These are phyloP conservation scores for Lamproptera curius DNA, from an alignment of 2,888 invertebrate genomes.

Conservation along the genomic window DNA sequence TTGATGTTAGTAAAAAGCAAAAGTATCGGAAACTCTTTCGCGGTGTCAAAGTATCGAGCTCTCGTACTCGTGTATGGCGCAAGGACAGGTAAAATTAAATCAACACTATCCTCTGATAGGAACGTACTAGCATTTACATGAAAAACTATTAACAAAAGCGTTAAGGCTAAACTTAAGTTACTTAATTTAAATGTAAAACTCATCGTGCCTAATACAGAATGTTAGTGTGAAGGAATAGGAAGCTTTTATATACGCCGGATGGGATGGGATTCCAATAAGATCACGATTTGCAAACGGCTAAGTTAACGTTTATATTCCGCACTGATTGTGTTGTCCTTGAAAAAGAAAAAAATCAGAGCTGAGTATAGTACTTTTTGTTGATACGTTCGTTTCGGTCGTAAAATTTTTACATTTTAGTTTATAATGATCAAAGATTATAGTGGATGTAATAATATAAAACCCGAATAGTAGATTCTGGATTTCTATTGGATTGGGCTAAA, in stretches of 20 bases:
- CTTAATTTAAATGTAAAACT: constrained; percentile 30
- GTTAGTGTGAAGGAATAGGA: constrained; percentile 38
- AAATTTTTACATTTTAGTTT: neutral
- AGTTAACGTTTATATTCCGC: constrained; percentile 27
- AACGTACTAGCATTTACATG: constrained; percentile 1
- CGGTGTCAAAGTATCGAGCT: constrained; percentile 44
- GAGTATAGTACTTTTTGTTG: too few species aligned
- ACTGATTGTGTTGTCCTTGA: constrained; percentile 27
- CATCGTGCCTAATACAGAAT: constrained; percentile 47
- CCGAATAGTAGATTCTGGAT: too few species aligned
- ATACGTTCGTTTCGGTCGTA: too few species aligned
- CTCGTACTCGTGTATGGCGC: constrained; percentile 42
- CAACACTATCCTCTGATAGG: constrained; percentile 27
- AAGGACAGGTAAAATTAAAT: constrained; percentile 48
- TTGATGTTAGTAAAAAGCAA: constrained; percentile 45
- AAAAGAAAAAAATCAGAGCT: neutral
- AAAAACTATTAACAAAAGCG: neutral
- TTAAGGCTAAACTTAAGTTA: constrained; percentile 2
- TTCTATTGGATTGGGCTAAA: too few species aligned
- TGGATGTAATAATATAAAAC: too few species aligned
- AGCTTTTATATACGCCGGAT: constrained; percentile 56
- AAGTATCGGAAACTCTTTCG: constrained; percentile 60
- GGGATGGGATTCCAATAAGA: constrained; percentile 42
- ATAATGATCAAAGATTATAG: too few species aligned
- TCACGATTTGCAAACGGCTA: constrained; percentile 50